Conservation (phyloP, 2,797 vertebrate genomes). For the Pygocentrus nattereri region DNA sequence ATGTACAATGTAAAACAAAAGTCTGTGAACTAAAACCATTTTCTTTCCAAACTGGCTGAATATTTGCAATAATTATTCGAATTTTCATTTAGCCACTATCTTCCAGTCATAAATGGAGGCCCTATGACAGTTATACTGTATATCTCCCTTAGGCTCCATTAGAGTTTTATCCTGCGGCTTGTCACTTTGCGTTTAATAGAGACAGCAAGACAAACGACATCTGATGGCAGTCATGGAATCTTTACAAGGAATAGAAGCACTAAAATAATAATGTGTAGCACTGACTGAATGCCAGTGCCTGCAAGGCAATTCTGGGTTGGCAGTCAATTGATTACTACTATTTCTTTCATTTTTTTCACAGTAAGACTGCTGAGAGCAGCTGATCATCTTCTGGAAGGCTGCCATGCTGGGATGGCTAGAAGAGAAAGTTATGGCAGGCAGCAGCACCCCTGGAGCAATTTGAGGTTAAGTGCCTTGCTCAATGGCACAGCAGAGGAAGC, state of each 20-base stretch:
- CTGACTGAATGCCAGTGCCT: background rate
- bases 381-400: background rate
- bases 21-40: too few species aligned
- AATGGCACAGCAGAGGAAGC: slow-evolving; percentile 8
- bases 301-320: background rate
- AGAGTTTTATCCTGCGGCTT: background rate
- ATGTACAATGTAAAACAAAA: too few species aligned
- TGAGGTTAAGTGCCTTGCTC: slow-evolving; percentile 14
- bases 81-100: background rate
- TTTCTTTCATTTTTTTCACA: background rate
- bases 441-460: background rate
- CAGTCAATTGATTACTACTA: background rate
- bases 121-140: background rate
- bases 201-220: background rate
- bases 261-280: background rate
- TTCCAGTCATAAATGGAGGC: background rate
- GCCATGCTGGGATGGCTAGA: background rate
- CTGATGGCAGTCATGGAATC: slow-evolving; percentile 33
- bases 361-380: background rate
- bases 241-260: slow-evolving; percentile 22
- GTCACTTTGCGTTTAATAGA: slow-evolving; percentile 19
- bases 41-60: too few species aligned
- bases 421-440: background rate
- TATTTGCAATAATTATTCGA: too few species aligned
- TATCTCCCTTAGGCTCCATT: background rate